A percentile compares a stretch with the other conserved stretches of the same genome.
phyloP scores from a whole-genome alignment of 1,140 invertebrate genomes.

The Sarcophaga bullata region DNA sequence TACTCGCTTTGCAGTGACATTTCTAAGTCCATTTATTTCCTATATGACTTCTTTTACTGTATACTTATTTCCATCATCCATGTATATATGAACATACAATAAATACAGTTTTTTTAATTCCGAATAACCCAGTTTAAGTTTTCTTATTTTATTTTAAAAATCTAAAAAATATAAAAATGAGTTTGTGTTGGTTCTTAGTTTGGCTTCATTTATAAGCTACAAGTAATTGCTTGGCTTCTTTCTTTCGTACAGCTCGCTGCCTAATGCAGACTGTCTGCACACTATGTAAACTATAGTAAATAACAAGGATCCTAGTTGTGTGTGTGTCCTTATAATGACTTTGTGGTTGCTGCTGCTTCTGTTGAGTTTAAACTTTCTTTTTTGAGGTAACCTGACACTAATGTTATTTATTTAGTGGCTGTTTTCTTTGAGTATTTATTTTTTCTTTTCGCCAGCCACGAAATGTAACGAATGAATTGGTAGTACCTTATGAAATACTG shows the following conservation, averaged over 20 bases:
- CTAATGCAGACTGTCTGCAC: background rate
- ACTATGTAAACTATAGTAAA: background rate
- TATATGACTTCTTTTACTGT: background rate
- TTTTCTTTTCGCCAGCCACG: background rate
- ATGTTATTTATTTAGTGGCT: slow-evolving; percentile 37
- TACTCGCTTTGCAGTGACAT: background rate
- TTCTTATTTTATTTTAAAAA: background rate
- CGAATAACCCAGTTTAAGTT: slow-evolving; percentile 34
- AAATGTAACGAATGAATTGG: background rate
- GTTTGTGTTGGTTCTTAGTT: background rate
- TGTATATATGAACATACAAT: no score
- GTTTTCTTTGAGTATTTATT: slow-evolving; percentile 20
- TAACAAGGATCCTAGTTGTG: background rate
- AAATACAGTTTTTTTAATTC: slow-evolving; percentile 32
- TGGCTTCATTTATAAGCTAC: slow-evolving; percentile 22
- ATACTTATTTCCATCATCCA: background rate
- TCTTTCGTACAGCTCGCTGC: background rate
- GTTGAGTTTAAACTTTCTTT: background rate
- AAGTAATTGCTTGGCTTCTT: slow-evolving; percentile 31
- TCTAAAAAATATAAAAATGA: background rate
- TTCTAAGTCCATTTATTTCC: slow-evolving; percentile 23
- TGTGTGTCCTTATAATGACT: slow-evolving; percentile 23
- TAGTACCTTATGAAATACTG: background rate
- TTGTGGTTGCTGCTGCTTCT: slow-evolving; percentile 13
- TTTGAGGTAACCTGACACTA: slow-evolving; percentile 36